phyloP scores from a whole-genome alignment of 2,888 invertebrate species.

The Vandiemenella viatica region DNA sequence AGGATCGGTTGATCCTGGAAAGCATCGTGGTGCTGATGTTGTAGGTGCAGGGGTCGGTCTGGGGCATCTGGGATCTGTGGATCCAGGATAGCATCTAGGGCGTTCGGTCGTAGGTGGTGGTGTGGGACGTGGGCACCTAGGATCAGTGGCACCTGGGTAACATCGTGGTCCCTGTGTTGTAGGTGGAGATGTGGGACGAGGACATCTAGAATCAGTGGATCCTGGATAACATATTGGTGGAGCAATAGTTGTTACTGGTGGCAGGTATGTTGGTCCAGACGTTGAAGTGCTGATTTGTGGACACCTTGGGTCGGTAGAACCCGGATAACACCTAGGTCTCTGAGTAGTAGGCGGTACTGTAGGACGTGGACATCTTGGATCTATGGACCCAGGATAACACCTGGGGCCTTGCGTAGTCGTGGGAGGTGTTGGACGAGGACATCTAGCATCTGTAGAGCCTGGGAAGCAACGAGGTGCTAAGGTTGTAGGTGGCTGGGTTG shows the following conservation, averaged over 20 bases:
- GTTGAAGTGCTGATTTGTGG: too few relatives aligned
- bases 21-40: slow-evolving; percentile 21
- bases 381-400: slow-evolving; percentile 22
- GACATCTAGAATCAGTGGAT: slow-evolving; percentile 18
- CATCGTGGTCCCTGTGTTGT: slow-evolving; percentile 15
- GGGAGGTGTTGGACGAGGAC: slow-evolving; percentile 13
- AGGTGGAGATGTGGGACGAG: slow-evolving; percentile 18
- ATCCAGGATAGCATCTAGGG: background rate
- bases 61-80: slow-evolving; percentile 16
- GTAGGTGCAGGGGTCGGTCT: slow-evolving; percentile 17
- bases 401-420: slow-evolving; percentile 24
- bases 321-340: too few relatives aligned
- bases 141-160: slow-evolving; percentile 9
- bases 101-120: slow-evolving; percentile 4
- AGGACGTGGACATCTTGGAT: slow-evolving; percentile 6
- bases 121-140: slow-evolving; percentile 17
- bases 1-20: slow-evolving; percentile 26
- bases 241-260: slow-evolving; percentile 4
- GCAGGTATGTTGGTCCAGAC: too few relatives aligned
- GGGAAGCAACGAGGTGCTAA: slow-evolving; percentile 7
- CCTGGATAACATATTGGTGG: slow-evolving; percentile 9
- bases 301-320: too few relatives aligned
- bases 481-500: slow-evolving; percentile 12
- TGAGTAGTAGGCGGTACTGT: too few relatives aligned
- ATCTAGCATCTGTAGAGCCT: slow-evolving; percentile 16